Evolutionary conservation across 23 tunicate genomes (phyloP).

Genomic region (Ciona savignyi): DNA sequence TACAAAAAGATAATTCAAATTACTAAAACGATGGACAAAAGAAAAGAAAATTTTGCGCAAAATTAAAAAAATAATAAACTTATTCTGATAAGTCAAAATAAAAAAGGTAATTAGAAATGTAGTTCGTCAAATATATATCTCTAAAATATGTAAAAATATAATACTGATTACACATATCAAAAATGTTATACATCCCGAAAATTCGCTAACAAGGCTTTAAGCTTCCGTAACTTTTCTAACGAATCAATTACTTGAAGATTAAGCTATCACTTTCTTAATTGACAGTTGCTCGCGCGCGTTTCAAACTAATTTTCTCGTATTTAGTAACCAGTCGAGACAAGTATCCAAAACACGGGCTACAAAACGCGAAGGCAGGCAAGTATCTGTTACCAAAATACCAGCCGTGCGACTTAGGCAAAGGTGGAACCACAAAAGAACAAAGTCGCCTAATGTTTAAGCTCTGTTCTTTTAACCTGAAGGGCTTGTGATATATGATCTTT

Average conservation of each 20-base stretch:
- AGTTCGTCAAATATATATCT: too few relatives aligned
- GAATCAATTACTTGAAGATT: background rate
- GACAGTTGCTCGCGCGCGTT: background rate
- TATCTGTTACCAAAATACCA: conserved; percentile 1
- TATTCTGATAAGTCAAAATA: too few relatives aligned
- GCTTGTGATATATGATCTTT: background rate
- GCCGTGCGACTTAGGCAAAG: background rate
- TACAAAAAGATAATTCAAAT: too few relatives aligned
- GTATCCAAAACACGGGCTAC: background rate
- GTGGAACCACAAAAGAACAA: background rate
- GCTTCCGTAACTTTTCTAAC: background rate
- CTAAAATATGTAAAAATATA: too few relatives aligned
- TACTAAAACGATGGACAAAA: too few relatives aligned
- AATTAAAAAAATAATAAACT: too few relatives aligned
- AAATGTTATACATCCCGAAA: too few relatives aligned
- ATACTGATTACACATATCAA: too few relatives aligned
- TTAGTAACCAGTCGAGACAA: background rate
- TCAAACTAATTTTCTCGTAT: background rate
- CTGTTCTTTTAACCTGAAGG: background rate
- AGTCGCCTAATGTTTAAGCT: background rate
- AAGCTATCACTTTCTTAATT: background rate
- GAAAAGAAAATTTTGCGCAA: too few relatives aligned
- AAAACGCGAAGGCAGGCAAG: conserved; percentile 1
- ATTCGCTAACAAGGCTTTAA: too few relatives aligned
- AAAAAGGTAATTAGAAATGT: too few relatives aligned